phyloP scores from a whole-genome alignment of 2,113 vertebrate species.

The Onychostoma macrolepis region DNA sequence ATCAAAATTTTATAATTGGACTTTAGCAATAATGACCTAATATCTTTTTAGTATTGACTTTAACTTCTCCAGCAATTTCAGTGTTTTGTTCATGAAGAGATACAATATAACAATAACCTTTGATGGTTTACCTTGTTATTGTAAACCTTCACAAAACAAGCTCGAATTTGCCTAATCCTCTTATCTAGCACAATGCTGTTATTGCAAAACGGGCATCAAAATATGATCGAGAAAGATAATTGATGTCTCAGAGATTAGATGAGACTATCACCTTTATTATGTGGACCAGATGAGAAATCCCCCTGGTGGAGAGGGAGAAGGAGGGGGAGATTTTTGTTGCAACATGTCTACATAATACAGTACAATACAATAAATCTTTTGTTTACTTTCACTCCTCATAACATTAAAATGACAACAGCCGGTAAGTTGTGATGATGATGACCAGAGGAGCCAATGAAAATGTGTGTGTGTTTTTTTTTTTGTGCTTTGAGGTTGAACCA shows the following conservation, averaged over 20 bases:
- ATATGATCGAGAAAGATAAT: constrained; percentile 8
- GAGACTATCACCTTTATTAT: constrained; percentile 15
- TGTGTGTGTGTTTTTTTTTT: neutral
- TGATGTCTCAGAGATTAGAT: constrained; percentile 30
- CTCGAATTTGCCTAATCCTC: constrained; percentile 22
- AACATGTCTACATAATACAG: neutral
- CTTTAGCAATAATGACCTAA: neutral
- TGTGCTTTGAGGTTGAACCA: constrained; percentile 15
- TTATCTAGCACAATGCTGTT: constrained; percentile 30
- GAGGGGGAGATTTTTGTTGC: neutral
- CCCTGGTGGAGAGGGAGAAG: neutral
- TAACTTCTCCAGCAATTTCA: neutral
- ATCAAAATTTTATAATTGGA: neutral
- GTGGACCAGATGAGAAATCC: neutral
- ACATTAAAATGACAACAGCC: constrained; percentile 23
- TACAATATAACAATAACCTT: neutral
- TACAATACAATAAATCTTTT: constrained; percentile 7
- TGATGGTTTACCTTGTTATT: constrained; percentile 33
- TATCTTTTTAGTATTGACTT: neutral
- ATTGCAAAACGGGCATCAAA: constrained; percentile 26
- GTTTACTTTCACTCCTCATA: constrained; percentile 19
- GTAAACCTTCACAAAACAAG: constrained; percentile 34
- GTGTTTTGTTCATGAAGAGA: neutral
- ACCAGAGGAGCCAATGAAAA: neutral
- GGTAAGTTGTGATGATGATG: neutral